phyloP scores from a whole-genome alignment of 2,113 vertebrate genomes.

The Eretmochelys imbricata region DNA sequence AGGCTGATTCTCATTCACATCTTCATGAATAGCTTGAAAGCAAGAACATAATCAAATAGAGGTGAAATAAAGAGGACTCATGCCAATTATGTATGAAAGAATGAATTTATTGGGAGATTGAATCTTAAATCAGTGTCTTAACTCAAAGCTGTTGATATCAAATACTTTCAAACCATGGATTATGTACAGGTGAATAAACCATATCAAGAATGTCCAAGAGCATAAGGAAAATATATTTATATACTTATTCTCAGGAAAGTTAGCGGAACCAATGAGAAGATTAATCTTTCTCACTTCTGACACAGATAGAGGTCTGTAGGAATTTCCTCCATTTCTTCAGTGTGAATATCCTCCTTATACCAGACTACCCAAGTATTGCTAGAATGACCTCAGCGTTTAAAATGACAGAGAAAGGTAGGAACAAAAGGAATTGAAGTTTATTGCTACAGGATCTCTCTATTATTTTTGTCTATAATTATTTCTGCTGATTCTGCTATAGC shows the following conservation, averaged over 20 bases:
- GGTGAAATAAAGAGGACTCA: background rate
- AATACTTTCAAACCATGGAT: background rate
- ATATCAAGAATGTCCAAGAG: background rate
- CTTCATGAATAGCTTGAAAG: background rate
- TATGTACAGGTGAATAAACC: background rate
- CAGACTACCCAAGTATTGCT: background rate
- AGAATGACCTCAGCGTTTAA: background rate
- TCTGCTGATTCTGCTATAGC: conserved; percentile 47
- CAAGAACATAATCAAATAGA: background rate
- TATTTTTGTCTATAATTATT: background rate
- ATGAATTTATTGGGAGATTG: background rate
- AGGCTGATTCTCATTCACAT: background rate
- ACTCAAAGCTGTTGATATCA: background rate
- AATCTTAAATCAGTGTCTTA: background rate
- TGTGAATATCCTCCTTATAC: background rate
- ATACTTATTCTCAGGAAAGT: background rate
- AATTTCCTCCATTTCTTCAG: background rate
- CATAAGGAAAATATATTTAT: background rate
- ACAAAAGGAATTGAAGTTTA: background rate
- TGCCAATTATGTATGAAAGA: background rate
- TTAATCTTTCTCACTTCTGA: background rate
- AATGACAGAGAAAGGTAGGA: background rate
- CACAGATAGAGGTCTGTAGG: background rate
- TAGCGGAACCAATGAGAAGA: background rate
- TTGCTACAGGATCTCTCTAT: background rate